These are phyloP conservation scores for Pelvicachromis taeniatus DNA, from an alignment of 2,113 vertebrate species.

Conservation along the genomic window DNA sequence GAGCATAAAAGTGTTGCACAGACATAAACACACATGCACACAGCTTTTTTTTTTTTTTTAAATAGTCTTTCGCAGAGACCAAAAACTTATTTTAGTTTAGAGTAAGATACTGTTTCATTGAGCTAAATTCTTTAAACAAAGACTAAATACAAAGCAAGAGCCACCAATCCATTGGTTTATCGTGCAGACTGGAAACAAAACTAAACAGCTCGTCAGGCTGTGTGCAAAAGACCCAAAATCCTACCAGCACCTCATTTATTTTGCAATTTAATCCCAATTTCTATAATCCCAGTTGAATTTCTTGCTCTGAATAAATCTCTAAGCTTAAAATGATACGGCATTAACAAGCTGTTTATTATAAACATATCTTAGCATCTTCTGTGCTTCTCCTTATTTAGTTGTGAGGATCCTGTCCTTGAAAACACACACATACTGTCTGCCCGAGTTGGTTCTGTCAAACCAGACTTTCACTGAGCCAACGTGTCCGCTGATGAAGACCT, in stretches of 20 bases:
- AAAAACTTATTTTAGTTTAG: background rate
- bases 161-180: background rate
- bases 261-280: background rate
- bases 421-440: background rate
- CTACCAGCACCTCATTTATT: background rate
- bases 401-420: background rate
- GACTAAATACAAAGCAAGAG: background rate
- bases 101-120: background rate
- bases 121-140: background rate
- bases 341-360: background rate
- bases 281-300: background rate
- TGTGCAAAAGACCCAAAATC: background rate
- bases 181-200: background rate
- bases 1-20: slow-evolving; percentile 28
- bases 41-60: background rate
- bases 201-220: background rate
- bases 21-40: background rate
- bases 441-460: slow-evolving; percentile 22
- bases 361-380: background rate
- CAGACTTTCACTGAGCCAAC: slow-evolving; percentile 19
- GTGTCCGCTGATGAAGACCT: slow-evolving; percentile 64
- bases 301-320: background rate
- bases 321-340: background rate
- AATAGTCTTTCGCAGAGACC: background rate
- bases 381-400: background rate